Percentiles rank a stretch among this genome's conserved stretches.
Conservation (phyloP, 2,113 vertebrate genomes). For the Gambusia holbrooki region DNA sequence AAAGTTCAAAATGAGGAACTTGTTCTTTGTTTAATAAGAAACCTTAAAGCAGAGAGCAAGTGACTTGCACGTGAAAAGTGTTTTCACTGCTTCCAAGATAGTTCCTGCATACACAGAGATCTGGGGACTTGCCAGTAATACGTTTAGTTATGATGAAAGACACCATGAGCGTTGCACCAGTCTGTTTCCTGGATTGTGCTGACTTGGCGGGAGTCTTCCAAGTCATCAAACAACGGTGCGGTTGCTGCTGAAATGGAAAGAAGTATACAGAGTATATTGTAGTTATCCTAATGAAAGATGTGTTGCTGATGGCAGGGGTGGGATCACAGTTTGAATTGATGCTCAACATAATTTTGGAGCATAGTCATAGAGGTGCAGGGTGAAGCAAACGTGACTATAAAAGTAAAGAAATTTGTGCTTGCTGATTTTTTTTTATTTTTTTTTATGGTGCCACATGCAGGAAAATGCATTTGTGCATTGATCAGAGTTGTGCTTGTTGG, state of each 20-base stretch:
- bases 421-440: too few relatives aligned
- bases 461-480: too few relatives aligned
- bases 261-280: constrained; percentile 17
- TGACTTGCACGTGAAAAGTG: constrained; percentile 6
- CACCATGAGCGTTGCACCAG: constrained; percentile 31
- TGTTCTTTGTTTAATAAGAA: background rate
- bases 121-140: constrained; percentile 32
- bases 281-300: constrained; percentile 38
- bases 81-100: constrained; percentile 11
- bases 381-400: background rate
- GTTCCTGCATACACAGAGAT: constrained; percentile 8
- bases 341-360: background rate
- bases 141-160: constrained; percentile 46
- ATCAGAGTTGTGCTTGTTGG: too few relatives aligned
- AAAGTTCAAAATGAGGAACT: constrained; percentile 9
- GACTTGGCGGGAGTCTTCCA: constrained; percentile 48
- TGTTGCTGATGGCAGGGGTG: constrained; percentile 40
- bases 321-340: constrained; percentile 40
- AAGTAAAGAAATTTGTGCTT: background rate
- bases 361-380: background rate
- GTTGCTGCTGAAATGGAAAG: constrained; percentile 38
- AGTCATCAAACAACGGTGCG: constrained; percentile 46
- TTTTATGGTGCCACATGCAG: too few relatives aligned
- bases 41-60: background rate
- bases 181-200: constrained; percentile 47